These are phyloP conservation scores for Poeciliopsis paucimaculata DNA, from an alignment of 2,797 vertebrate species.

Conservation along the genomic window DNA sequence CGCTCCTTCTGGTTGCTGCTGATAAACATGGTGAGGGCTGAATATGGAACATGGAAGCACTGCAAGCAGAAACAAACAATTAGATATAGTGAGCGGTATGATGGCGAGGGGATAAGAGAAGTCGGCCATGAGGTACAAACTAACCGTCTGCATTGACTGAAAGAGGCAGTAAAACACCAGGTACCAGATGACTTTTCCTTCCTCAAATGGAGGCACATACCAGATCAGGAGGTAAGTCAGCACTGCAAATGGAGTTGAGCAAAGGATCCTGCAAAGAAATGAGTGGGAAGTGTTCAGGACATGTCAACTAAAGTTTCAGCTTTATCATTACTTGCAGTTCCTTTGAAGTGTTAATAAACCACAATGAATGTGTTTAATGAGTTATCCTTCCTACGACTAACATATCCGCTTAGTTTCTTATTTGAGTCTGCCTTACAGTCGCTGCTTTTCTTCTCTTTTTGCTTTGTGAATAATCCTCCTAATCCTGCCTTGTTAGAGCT, in stretches of 20 bases:
- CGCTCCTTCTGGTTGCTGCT: conserved; percentile 92
- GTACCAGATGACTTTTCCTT: conserved; percentile 89
- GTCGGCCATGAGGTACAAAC: conserved; percentile 73
- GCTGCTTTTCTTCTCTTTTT: conserved; percentile 30
- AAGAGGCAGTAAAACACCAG: conserved; percentile 95
- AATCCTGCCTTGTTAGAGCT: conserved; percentile 51
- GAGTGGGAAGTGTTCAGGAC: neutral
- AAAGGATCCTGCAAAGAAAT: conserved; percentile 83
- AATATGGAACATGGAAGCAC: conserved; percentile 98
- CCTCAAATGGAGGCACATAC: conserved; percentile 89
- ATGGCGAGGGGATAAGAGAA: neutral
- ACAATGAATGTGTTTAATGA: conserved; percentile 4
- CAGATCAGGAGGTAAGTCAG: conserved; percentile 91
- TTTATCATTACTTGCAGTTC: neutral
- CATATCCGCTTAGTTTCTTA: conserved; percentile 15
- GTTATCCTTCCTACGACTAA: conserved; percentile 29
- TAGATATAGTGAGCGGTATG: conserved; percentile 2
- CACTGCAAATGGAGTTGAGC: conserved; percentile 90
- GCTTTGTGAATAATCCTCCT: conserved; percentile 62
- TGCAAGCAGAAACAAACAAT: conserved; percentile 59
- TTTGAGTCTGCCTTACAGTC: conserved; percentile 13
- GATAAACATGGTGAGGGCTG: conserved; percentile 97
- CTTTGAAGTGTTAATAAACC: neutral
- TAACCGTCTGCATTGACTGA: conserved; percentile 93
- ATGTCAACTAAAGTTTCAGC: neutral